Evolutionary conservation across 2,113 vertebrate species (phyloP).

Genomic region (Bolborhynchus lineola): DNA sequence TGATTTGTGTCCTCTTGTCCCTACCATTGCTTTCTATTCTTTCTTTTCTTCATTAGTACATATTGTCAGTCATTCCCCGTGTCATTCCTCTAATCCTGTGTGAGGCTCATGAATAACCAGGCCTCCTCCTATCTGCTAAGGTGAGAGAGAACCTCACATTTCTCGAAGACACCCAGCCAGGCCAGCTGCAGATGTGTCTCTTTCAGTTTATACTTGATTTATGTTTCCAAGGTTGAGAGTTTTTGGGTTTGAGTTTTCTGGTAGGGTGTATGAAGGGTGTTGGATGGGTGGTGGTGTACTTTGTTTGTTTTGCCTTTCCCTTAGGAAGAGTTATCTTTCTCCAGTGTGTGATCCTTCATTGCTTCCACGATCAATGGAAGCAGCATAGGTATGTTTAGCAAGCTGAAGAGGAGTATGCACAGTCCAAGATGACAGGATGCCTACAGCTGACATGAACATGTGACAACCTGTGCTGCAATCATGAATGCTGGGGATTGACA

Average conservation of each 20-base stretch:
- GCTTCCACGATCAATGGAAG: background rate
- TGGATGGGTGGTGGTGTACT: background rate
- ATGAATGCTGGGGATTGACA: background rate
- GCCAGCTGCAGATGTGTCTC: background rate
- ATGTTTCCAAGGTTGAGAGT: background rate
- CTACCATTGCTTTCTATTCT: background rate
- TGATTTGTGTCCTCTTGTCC: background rate
- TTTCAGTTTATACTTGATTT: background rate
- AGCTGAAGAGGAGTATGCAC: background rate
- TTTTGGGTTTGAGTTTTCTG: background rate
- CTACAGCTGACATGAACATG: background rate
- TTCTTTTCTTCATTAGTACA: background rate
- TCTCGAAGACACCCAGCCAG: background rate
- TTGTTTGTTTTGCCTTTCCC: background rate
- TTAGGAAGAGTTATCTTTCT: background rate
- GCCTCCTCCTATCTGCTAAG: background rate
- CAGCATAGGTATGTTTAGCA: background rate
- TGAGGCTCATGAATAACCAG: background rate
- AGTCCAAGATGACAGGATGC: background rate
- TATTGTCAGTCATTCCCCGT: background rate
- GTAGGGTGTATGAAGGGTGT: background rate
- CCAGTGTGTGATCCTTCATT: background rate
- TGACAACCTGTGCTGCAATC: background rate
- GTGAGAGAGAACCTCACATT: background rate
- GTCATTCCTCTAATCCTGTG: fast-evolving